A percentile compares a stretch with the other conserved stretches of the same genome.
These are phyloP conservation scores for Caenorhabditis uteleia DNA, from an alignment of 2,888 invertebrate genomes.

Conservation along the genomic window DNA sequence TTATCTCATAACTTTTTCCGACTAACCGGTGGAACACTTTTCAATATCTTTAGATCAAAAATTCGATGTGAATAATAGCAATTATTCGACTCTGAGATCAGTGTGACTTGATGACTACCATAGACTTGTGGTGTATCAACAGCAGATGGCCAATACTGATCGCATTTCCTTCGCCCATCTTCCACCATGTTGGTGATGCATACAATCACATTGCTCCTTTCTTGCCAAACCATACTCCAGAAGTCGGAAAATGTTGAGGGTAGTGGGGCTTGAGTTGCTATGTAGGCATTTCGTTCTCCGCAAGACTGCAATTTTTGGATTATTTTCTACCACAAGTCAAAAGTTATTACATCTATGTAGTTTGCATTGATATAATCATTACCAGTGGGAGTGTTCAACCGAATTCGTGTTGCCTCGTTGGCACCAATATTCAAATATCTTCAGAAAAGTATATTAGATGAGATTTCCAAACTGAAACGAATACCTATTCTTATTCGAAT, in stretches of 20 bases:
- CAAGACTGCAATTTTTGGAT: conserved; percentile 45
- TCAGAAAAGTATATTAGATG: too few relatives aligned
- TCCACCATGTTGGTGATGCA: conserved; percentile 67
- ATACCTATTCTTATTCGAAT: conserved; percentile 37
- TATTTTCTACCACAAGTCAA: too few relatives aligned
- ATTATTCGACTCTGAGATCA: conserved; percentile 55
- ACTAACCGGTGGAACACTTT: conserved; percentile 50
- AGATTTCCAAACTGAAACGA: too few relatives aligned
- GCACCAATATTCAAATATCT: conserved; percentile 66
- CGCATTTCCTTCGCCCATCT: conserved; percentile 66
- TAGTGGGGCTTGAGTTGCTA: conserved; percentile 68
- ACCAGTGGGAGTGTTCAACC: conserved; percentile 45
- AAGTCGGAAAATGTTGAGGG: conserved; percentile 64
- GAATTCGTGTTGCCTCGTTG: conserved; percentile 59
- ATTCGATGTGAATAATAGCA: conserved; percentile 61
- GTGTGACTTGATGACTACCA: conserved; percentile 50
- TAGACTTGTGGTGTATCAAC: conserved; percentile 43
- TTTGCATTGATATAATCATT: conserved; percentile 58
- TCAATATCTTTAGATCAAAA: conserved; percentile 50
- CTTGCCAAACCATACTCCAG: conserved; percentile 65
- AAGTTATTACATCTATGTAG: conserved; percentile 58
- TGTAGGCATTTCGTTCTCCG: conserved; percentile 60
- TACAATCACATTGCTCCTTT: conserved; percentile 62
- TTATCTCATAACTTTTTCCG: conserved; percentile 3
- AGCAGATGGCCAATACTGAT: conserved; percentile 64